Evolutionary conservation across 2,797 vertebrate genomes (phyloP).

Genomic region (Hipposideros larvatus): DNA sequence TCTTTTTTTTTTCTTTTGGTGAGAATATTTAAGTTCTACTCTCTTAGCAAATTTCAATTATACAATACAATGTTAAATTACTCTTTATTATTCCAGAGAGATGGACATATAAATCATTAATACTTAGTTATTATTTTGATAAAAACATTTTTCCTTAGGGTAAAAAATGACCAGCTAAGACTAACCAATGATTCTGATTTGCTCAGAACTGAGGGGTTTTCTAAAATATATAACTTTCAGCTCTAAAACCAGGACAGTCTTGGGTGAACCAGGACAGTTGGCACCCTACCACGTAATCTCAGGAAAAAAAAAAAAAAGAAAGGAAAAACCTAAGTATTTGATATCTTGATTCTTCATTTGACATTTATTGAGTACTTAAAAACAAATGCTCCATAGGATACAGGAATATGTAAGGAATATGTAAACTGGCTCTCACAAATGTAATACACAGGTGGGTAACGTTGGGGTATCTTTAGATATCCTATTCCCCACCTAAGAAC

Average conservation of each 20-base stretch:
- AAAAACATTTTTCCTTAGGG: not conserved
- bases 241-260: not conserved
- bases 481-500: not conserved
- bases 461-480: not conserved
- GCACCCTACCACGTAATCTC: not conserved
- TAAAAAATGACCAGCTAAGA: not conserved
- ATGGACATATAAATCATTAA: not conserved
- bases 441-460: not conserved
- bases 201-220: not conserved
- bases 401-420: not conserved
- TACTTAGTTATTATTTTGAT: not conserved
- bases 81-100: not conserved
- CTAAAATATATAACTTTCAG: not conserved
- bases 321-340: not conserved
- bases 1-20: not conserved
- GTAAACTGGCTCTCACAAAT: not conserved
- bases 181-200: not conserved
- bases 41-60: not conserved
- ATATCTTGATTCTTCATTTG: not conserved
- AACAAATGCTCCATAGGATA: not conserved
- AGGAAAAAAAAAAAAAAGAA: not conserved
- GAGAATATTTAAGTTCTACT: not conserved
- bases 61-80: not conserved
- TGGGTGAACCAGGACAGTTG: not conserved
- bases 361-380: not conserved